A percentile compares a stretch with the other conserved stretches of the same genome.
Conservation (phyloP, 2,113 vertebrate genomes). For the Barnardius zonarius region DNA sequence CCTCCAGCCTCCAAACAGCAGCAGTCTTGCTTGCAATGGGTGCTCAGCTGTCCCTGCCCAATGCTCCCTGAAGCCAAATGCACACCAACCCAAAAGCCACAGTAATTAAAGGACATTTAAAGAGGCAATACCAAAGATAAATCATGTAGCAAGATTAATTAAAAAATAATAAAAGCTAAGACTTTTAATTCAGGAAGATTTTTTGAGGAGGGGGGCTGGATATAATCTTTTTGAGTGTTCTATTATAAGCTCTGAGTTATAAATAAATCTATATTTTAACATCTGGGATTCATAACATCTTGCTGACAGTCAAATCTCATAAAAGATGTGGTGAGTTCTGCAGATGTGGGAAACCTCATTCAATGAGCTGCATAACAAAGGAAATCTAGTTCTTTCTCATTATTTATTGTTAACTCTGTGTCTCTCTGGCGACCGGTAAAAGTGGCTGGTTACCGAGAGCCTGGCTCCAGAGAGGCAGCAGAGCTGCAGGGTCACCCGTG, state of each 20-base stretch:
- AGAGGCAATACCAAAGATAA: slow-evolving; percentile 30
- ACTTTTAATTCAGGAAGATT: slow-evolving; percentile 39
- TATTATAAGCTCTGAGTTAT: slow-evolving; percentile 53
- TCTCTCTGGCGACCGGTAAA: not conserved
- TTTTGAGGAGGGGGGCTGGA: slow-evolving; percentile 54
- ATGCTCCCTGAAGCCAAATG: not conserved
- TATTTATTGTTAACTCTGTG: slow-evolving; percentile 28
- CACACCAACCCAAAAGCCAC: not conserved
- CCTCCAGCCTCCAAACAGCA: not conserved
- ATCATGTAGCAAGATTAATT: slow-evolving; percentile 15
- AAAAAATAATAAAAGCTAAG: slow-evolving; percentile 22
- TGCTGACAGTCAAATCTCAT: slow-evolving; percentile 70
- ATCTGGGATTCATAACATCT: slow-evolving; percentile 71
- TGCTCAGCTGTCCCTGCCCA: not conserved
- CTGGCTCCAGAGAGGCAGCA: not conserved
- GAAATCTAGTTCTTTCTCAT: slow-evolving; percentile 35
- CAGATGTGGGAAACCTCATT: slow-evolving; percentile 62
- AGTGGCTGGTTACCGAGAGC: not conserved
- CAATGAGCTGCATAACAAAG: slow-evolving; percentile 61
- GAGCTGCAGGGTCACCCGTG: not conserved
- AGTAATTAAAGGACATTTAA: slow-evolving; percentile 26
- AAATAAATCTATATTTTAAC: slow-evolving; percentile 67
- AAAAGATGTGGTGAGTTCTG: slow-evolving; percentile 65
- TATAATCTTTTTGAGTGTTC: slow-evolving; percentile 33
- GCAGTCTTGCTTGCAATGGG: not conserved